A percentile compares a stretch with the other conserved stretches of the same genome.
These are phyloP conservation scores for Pseudochirops corinnae DNA, from an alignment of 2,797 vertebrate species.

Conservation along the genomic window DNA sequence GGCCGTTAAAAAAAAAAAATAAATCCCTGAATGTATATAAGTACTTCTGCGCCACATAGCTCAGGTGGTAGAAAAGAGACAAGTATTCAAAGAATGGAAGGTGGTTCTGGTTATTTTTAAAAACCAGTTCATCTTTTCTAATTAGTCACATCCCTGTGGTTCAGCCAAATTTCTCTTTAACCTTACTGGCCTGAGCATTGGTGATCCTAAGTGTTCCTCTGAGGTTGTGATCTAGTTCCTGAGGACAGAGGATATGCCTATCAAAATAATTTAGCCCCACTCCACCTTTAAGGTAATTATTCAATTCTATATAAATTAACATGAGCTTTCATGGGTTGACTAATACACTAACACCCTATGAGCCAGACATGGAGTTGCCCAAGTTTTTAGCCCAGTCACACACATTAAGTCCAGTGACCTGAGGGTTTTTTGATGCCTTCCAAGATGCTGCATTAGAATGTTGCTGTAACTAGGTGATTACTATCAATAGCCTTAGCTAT, in stretches of 20 bases:
- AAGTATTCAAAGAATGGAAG: constrained; percentile 76
- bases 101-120: constrained; percentile 79
- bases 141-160: constrained; percentile 72
- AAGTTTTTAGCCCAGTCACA: constrained; percentile 65
- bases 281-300: constrained; percentile 69
- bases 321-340: constrained; percentile 74
- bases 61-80: constrained; percentile 51
- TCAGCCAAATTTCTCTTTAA: constrained; percentile 72
- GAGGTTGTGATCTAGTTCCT: constrained; percentile 66
- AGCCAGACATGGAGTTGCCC: constrained; percentile 72
- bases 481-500: constrained; percentile 15
- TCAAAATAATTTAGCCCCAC: constrained; percentile 74
- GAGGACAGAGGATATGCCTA: constrained; percentile 77
- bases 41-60: neutral
- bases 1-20: no score
- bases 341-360: constrained; percentile 79
- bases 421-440: constrained; percentile 58
- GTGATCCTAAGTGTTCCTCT: constrained; percentile 71
- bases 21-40: neutral
- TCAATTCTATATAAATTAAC: constrained; percentile 75
- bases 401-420: constrained; percentile 58
- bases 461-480: constrained; percentile 20
- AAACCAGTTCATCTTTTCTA: constrained; percentile 78
- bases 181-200: constrained; percentile 72
- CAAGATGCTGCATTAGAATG: constrained; percentile 38